phyloP scores from a whole-genome alignment of 2,888 invertebrate genomes.

The Sipha maydis region DNA sequence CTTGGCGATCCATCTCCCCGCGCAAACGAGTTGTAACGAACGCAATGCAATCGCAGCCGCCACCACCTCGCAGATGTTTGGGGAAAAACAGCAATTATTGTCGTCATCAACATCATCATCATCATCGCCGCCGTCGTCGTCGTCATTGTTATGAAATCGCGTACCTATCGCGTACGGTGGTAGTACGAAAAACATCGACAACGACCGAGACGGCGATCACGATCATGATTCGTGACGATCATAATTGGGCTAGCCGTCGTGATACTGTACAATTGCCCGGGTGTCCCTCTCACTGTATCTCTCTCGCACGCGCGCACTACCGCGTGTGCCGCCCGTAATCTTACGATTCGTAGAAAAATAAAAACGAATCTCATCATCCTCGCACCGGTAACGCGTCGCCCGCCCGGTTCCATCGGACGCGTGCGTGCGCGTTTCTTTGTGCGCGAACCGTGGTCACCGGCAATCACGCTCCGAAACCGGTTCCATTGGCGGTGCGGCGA shows the following conservation, averaged over 20 bases:
- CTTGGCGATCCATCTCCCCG: neutral
- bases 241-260: too few relatives aligned
- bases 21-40: neutral
- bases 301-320: too few relatives aligned
- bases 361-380: too few relatives aligned
- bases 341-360: too few relatives aligned
- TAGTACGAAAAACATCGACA: neutral
- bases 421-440: neutral
- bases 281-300: too few relatives aligned
- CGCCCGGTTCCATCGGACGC: too few relatives aligned
- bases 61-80: neutral
- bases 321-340: too few relatives aligned
- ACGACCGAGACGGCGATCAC: neutral
- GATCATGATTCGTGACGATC: too few relatives aligned
- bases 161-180: neutral
- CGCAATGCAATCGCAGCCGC: neutral
- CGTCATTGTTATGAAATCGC: neutral
- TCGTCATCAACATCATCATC: neutral
- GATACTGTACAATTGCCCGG: too few relatives aligned
- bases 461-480: neutral
- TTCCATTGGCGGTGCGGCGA: neutral
- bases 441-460: neutral
- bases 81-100: neutral
- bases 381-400: too few relatives aligned
- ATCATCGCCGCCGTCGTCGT: too few relatives aligned